These are phyloP conservation scores for Rhynchopsitta pachyrhyncha DNA, from an alignment of 2,113 vertebrate species.

Conservation along the genomic window DNA sequence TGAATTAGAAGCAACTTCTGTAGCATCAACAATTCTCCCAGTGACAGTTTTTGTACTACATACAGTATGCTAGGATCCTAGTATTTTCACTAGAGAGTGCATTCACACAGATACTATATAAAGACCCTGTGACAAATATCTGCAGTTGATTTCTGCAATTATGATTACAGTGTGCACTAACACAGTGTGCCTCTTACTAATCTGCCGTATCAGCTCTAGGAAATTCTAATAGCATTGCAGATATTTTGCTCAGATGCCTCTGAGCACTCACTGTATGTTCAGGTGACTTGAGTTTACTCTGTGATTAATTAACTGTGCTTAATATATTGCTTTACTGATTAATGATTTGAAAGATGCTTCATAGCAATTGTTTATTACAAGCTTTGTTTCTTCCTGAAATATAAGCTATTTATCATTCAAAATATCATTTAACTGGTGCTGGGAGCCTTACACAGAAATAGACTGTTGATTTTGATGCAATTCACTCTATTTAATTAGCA, in stretches of 20 bases:
- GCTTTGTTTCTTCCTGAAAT: not conserved
- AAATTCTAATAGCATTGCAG: not conserved
- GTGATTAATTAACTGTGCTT: not conserved
- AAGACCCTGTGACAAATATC: not conserved
- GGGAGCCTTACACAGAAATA: not conserved
- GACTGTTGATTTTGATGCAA: not conserved
- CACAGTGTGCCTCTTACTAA: not conserved
- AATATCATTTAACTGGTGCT: not conserved
- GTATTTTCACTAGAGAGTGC: not conserved
- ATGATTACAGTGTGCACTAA: not conserved
- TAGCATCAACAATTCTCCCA: not conserved
- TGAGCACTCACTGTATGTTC: not conserved
- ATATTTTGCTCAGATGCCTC: not conserved
- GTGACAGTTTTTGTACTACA: not conserved
- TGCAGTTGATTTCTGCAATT: not conserved
- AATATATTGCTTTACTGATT: not conserved
- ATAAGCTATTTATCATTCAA: not conserved
- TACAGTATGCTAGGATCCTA: not conserved
- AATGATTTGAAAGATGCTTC: not conserved
- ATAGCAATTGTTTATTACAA: not conserved
- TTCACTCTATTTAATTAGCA: not conserved
- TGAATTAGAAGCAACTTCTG: conserved; percentile 30
- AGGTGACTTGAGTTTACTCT: not conserved
- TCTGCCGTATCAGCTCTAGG: not conserved
- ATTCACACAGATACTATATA: not conserved